Conservation (phyloP, 2,888 invertebrate genomes). For the Trachelus iudaicus region DNA sequence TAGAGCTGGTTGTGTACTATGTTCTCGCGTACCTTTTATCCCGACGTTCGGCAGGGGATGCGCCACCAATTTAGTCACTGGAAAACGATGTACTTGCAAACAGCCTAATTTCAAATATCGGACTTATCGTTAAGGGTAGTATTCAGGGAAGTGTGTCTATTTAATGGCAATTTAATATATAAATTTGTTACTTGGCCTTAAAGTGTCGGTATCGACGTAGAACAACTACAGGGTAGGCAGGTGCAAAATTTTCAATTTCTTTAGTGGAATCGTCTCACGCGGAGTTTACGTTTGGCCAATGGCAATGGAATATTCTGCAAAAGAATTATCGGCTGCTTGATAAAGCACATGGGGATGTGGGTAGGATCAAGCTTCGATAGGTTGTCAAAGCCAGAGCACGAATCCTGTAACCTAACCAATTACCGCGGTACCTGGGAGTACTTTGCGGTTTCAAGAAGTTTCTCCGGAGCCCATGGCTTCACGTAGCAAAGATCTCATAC, state of each 20-base stretch:
- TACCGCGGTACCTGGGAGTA: constrained; percentile 35
- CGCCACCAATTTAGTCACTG: too few relatives aligned
- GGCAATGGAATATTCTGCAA: not conserved
- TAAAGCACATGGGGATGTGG: not conserved
- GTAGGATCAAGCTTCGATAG: not conserved
- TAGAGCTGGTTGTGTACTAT: constrained; percentile 5
- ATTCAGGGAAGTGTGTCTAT: not conserved
- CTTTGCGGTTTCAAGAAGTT: constrained; percentile 24
- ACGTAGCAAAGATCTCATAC: constrained; percentile 55
- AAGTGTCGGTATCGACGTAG: not conserved
- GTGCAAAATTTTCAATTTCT: not conserved
- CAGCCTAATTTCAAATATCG: not conserved
- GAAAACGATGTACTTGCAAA: not conserved
- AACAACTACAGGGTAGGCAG: not conserved
- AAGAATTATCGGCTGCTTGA: not conserved
- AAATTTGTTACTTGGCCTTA: not conserved
- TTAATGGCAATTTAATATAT: not conserved
- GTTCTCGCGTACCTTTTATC: not conserved
- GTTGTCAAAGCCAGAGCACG: not conserved
- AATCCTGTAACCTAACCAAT: constrained; percentile 30
- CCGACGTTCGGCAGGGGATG: not conserved
- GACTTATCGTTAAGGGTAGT: not conserved
- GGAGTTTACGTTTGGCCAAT: not conserved
- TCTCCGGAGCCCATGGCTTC: constrained; percentile 18
- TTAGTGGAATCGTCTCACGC: not conserved